Conservation (phyloP, 2,888 invertebrate genomes). For the Chromoteleia sp. region DNA sequence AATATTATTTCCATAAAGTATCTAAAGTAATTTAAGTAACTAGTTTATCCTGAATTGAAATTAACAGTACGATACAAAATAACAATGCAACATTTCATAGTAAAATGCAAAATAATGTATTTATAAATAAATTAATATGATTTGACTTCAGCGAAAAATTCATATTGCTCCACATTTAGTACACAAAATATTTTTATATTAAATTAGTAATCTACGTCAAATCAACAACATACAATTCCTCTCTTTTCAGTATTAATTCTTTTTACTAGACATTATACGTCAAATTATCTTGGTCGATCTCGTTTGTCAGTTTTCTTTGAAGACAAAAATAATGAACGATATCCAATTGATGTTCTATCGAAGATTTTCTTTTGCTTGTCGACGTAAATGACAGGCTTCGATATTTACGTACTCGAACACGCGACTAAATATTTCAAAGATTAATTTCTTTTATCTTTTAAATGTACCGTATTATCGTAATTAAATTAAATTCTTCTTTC, state of each 20-base stretch:
- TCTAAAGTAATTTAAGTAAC: slow-evolving; percentile 1
- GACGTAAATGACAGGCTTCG: not conserved
- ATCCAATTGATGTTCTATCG: not conserved
- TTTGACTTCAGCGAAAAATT: no score
- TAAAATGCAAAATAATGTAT: no score
- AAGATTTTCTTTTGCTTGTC: not conserved
- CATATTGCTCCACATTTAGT: no score
- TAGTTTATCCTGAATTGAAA: not conserved
- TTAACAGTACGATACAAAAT: no score
- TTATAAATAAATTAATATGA: no score
- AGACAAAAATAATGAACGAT: slow-evolving; percentile 1
- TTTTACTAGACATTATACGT: not conserved
- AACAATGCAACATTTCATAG: no score
- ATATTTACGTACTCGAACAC: not conserved
- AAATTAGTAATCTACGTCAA: no score
- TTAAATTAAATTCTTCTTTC: no score
- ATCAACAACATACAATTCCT: no score
- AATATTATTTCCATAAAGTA: not conserved
- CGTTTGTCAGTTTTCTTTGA: not conserved
- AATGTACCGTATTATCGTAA: no score
- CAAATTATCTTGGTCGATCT: not conserved
- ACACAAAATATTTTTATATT: no score
- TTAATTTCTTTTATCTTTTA: not conserved
- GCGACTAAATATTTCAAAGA: not conserved
- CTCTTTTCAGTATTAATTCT: no score